phyloP scores from a whole-genome alignment of 2,888 invertebrate species.

The Cheiracanthium punctorium region DNA sequence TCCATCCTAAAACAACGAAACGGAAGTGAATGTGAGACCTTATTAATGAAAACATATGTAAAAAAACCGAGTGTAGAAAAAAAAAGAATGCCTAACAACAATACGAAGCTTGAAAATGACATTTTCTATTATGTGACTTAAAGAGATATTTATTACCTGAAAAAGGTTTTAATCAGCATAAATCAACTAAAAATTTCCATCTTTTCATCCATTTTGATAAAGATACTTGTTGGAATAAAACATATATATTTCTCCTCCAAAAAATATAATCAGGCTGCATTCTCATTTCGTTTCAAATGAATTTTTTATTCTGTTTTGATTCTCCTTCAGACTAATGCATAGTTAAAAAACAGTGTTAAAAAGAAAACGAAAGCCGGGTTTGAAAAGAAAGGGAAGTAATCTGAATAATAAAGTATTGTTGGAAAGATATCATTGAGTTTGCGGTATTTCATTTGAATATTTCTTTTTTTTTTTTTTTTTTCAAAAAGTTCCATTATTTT shows the following conservation, averaged over 20 bases:
- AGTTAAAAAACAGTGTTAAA: neutral
- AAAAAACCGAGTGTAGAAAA: too few relatives aligned
- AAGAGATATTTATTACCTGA: too few relatives aligned
- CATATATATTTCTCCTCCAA: neutral
- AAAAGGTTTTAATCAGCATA: too few relatives aligned
- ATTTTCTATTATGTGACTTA: too few relatives aligned
- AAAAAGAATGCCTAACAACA: too few relatives aligned
- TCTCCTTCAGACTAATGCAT: neutral
- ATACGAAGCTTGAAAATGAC: too few relatives aligned
- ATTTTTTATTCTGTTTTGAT: neutral
- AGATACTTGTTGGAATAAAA: neutral
- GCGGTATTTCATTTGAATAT: neutral
- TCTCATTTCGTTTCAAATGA: neutral
- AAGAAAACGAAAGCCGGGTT: neutral
- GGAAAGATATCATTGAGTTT: neutral
- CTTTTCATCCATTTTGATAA: neutral
- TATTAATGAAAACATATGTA: too few relatives aligned
- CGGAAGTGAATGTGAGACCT: too few relatives aligned
- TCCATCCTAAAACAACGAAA: too few relatives aligned
- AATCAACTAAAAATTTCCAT: neutral
- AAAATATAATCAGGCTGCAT: neutral
- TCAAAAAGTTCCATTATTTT: too few relatives aligned
- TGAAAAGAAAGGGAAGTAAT: neutral
- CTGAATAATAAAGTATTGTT: neutral
- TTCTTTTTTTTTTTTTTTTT: neutral